phyloP scores from a whole-genome alignment of 2,797 vertebrate genomes.

The Babyrousa celebensis region DNA sequence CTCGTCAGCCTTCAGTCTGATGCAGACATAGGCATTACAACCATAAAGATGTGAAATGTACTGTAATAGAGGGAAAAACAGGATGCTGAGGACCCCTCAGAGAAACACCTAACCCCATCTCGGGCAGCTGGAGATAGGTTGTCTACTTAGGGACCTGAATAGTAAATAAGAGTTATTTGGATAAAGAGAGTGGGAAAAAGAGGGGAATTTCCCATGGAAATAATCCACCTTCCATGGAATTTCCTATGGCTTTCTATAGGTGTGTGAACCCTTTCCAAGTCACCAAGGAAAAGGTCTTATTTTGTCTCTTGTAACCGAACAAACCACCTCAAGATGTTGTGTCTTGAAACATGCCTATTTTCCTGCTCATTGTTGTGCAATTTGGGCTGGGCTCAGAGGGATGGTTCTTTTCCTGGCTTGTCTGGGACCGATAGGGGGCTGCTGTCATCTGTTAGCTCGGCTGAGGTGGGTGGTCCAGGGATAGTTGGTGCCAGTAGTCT shows the following conservation, averaged over 20 bases:
- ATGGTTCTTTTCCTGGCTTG: neutral
- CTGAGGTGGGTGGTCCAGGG: neutral
- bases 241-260: neutral
- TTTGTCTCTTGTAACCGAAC: neutral
- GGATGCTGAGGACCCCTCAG: neutral
- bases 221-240: neutral
- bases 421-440: fast-evolving
- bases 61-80: neutral
- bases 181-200: neutral
- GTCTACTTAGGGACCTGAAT: neutral
- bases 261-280: neutral
- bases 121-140: neutral
- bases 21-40: fast-evolving
- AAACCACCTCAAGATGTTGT: neutral
- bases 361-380: neutral
- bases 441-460: neutral
- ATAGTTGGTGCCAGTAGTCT: neutral
- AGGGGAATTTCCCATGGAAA: slow-evolving; percentile 22
- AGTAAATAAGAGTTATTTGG: neutral
- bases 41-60: fast-evolving
- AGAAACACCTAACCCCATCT: neutral
- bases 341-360: neutral
- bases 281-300: neutral
- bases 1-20: neutral
- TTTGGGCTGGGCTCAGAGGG: neutral